Evolutionary conservation across 2,797 vertebrate genomes (phyloP).

Genomic region (Squalus acanthias): DNA sequence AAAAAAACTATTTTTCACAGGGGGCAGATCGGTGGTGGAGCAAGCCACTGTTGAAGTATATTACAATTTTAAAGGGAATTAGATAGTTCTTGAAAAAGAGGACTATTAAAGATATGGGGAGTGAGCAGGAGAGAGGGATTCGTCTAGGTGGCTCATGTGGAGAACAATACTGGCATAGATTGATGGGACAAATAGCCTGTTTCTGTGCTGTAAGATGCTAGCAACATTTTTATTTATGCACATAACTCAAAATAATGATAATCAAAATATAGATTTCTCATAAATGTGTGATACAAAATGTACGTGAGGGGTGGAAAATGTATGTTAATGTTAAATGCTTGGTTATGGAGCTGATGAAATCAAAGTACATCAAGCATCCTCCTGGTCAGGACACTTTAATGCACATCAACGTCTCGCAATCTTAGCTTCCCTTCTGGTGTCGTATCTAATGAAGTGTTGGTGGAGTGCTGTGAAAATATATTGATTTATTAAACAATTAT

Average conservation of each 20-base stretch:
- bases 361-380: not conserved
- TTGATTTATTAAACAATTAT: constrained; percentile 20
- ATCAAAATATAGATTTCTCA: not conserved
- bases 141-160: not conserved
- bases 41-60: not conserved
- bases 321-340: not conserved
- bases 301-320: not conserved
- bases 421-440: not conserved
- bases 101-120: not conserved
- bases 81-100: not conserved
- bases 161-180: not conserved
- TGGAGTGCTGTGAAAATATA: not conserved
- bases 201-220: not conserved
- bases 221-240: not conserved
- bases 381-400: not conserved
- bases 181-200: not conserved
- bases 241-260: not conserved
- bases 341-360: not conserved
- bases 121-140: not conserved
- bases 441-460: not conserved
- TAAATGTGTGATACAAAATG: not conserved
- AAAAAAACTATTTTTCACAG: not conserved
- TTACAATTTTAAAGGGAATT: not conserved
- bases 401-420: not conserved
- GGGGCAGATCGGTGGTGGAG: not conserved